Conservation (phyloP, 2,797 vertebrate genomes). For the Benthosema pterotum region DNA sequence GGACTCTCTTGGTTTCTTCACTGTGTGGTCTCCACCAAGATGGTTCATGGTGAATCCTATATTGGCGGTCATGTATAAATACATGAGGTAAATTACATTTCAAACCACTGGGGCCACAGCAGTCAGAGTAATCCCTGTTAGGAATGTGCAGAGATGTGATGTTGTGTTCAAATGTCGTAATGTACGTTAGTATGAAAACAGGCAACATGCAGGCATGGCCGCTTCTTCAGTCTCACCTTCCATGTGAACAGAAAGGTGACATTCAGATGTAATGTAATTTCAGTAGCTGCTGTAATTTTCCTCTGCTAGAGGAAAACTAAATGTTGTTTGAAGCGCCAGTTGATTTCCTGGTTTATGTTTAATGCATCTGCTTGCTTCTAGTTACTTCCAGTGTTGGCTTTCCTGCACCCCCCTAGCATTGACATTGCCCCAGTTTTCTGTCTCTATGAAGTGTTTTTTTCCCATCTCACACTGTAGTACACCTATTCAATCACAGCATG, state of each 20-base stretch:
- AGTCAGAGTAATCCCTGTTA: constrained; percentile 5
- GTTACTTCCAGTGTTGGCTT: constrained; percentile 13
- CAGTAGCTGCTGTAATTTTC: constrained; percentile 28
- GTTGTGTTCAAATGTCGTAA: constrained; percentile 20
- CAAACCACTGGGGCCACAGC: constrained; percentile 16
- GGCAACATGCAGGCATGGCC: not conserved
- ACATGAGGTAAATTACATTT: constrained; percentile 40
- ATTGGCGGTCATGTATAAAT: constrained; percentile 6
- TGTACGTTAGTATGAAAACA: constrained; percentile 34
- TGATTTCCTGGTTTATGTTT: constrained; percentile 1
- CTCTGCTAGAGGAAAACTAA: constrained; percentile 10
- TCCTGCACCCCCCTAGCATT: constrained; percentile 36
- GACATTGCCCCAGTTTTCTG: constrained; percentile 66
- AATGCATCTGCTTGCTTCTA: constrained; percentile 22
- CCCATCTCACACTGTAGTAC: constrained; percentile 17
- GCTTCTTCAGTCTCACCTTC: constrained; percentile 8
- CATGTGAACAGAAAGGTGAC: constrained; percentile 25
- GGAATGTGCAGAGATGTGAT: constrained; percentile 13
- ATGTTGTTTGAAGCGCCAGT: constrained; percentile 27
- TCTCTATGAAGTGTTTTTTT: constrained; percentile 27
- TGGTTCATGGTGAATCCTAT: constrained; percentile 35
- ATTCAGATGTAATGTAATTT: constrained; percentile 26
- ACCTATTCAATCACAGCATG: constrained; percentile 32
- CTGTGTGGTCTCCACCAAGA: constrained; percentile 34
- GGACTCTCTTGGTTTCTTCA: constrained; percentile 40